Evolutionary conservation across 2,797 vertebrate species (phyloP), one percentile per base, ranked within the genome.

Genomic region (Dicrostonyx torquatus): DNA sequence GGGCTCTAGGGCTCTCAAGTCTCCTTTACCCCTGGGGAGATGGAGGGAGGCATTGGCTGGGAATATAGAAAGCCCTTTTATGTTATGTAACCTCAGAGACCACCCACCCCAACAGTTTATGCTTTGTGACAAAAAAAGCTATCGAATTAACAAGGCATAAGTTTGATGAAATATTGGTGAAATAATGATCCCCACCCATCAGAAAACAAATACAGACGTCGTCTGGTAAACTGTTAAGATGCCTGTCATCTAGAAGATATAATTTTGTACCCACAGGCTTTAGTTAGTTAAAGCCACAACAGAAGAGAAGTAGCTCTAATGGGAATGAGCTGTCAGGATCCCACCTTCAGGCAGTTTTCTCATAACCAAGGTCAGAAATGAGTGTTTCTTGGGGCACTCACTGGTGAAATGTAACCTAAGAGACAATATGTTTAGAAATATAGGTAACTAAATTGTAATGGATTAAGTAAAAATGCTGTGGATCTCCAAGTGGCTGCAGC

Each of bases 161-260:
- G 95, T 96, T 96, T 97, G 94, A 97, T 94, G 96, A 95, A 94
- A 96, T 93, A 90, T 93, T 93, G 87, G 95, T 58, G 91, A 92
- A 94, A 87, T 96, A 95, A 97, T 96, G 91, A 96, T 94, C 95
- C 94, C 95, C 85, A 83, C 64, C 31, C 91, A 90, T 95, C 95
- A 96, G 91, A 96, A 97, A 96, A 93, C 93, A 97, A 92, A 90
- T 93, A 91, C 84, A 95, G 78, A 6, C 84, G 88, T 87, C 55
- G 68, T 95, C 90, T 93, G 87, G 45, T 94, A 96, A 95, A 90
- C 75, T 78, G 62, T 94, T 91, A 37, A 0, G 0, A 60, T 18
- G 48, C 64, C 91, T 88, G 73, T 89, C 75, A 89, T 93, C 93
- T 31, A 89, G 77, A 87, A 37, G 45, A 76, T 80, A 87, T 62